Conservation (phyloP, 2,888 invertebrate genomes). For the Synanthedon formicaeformis region DNA sequence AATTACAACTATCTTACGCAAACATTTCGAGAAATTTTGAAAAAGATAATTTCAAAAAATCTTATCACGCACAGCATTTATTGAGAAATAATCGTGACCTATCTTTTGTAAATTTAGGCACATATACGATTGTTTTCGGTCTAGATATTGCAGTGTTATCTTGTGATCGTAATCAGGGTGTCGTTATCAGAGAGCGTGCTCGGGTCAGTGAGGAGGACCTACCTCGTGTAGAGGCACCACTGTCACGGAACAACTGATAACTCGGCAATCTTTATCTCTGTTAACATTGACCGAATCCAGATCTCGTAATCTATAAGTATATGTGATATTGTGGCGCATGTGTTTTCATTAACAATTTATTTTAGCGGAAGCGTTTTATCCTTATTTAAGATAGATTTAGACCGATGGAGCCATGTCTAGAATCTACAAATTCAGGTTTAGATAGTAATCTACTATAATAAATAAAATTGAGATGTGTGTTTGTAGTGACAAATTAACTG, state of each 20-base stretch:
- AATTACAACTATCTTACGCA: background rate
- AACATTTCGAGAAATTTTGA: background rate
- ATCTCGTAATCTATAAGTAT: background rate
- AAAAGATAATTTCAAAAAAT: background rate
- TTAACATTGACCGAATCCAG: background rate
- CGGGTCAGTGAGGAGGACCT: background rate
- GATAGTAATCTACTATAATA: no score
- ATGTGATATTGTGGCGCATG: background rate
- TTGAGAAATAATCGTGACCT: background rate
- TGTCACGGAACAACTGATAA: background rate
- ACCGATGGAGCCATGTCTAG: no score
- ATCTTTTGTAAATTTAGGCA: background rate
- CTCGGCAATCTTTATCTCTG: background rate
- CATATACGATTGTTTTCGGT: background rate
- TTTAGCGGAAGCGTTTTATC: no score
- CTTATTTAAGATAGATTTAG: no score
- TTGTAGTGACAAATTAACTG: no score
- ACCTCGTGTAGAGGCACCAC: background rate
- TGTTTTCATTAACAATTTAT: no score
- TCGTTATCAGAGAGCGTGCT: background rate
- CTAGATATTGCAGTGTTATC: background rate
- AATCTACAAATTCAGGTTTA: no score
- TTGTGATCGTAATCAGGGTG: background rate
- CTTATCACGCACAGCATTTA: background rate
- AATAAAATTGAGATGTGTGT: no score